Percentiles rank a stretch among this genome's conserved stretches.
Conservation (phyloP, 2,113 vertebrate genomes). For the Perca schrenkii region DNA sequence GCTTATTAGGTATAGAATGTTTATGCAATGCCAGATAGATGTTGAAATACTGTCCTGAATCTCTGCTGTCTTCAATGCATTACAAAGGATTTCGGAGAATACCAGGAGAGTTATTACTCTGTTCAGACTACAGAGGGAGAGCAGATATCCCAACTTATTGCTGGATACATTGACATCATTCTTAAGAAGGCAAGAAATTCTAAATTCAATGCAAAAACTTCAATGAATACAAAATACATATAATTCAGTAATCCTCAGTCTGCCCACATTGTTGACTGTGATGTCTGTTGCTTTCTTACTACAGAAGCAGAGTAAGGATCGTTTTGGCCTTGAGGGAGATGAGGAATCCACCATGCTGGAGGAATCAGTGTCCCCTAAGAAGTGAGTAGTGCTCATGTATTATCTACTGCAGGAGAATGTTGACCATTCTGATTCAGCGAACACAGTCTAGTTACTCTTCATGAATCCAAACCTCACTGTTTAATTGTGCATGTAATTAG, state of each 20-base stretch:
- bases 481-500: slow-evolving; percentile 69
- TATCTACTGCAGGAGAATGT: slow-evolving; percentile 22
- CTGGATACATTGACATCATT: slow-evolving; percentile 99
- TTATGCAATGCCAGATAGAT: slow-evolving; percentile 8
- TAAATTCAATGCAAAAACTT: not conserved
- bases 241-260: not conserved
- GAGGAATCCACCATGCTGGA: slow-evolving; percentile 99
- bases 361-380: slow-evolving; percentile 98
- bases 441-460: slow-evolving; percentile 39
- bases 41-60: slow-evolving; percentile 28
- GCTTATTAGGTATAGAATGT: slow-evolving; percentile 8
- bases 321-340: slow-evolving; percentile 97
- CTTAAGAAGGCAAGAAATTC: slow-evolving; percentile 92
- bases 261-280: not conserved
- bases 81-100: slow-evolving; percentile 96
- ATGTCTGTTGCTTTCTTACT: slow-evolving; percentile 27
- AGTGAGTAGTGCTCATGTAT: slow-evolving; percentile 83
- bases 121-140: slow-evolving; percentile 99
- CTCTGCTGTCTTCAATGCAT: slow-evolving; percentile 25
- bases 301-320: slow-evolving; percentile 99
- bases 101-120: slow-evolving; percentile 99
- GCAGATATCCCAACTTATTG: slow-evolving; percentile 98
- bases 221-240: not conserved
- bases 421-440: slow-evolving; percentile 38
- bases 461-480: slow-evolving; percentile 49